These are phyloP conservation scores for Misgurnus mizolepis DNA, from an alignment of 2,113 vertebrate species.

Conservation along the genomic window DNA sequence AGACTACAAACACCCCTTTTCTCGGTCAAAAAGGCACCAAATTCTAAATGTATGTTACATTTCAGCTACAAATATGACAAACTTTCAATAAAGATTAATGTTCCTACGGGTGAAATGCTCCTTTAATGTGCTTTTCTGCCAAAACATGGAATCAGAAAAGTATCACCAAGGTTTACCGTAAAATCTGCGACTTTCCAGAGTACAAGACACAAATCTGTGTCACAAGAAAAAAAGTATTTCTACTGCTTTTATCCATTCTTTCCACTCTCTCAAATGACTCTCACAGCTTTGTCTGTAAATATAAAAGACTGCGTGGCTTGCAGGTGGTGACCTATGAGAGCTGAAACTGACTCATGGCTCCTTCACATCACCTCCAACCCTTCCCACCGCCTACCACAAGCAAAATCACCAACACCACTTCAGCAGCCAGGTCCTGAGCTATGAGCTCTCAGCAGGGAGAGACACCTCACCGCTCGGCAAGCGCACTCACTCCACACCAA, in stretches of 20 bases:
- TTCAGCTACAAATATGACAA: too few species aligned
- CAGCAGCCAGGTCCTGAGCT: conserved; percentile 20
- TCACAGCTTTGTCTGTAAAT: not conserved
- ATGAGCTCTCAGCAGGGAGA: conserved; percentile 28
- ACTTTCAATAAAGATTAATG: too few species aligned
- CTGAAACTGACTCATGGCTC: conserved; percentile 29
- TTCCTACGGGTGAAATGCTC: too few species aligned
- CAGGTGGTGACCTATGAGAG: conserved; percentile 45
- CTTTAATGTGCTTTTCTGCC: too few species aligned
- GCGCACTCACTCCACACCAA: conserved; percentile 17
- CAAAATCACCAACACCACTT: conserved; percentile 32
- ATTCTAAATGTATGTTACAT: too few species aligned
- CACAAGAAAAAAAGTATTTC: too few species aligned
- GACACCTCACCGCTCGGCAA: not conserved
- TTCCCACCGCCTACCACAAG: conserved; percentile 27
- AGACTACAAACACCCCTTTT: too few species aligned
- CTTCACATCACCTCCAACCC: conserved; percentile 36
- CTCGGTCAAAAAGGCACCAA: too few species aligned
- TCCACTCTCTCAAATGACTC: not conserved
- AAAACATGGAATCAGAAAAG: too few species aligned
- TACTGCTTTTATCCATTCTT: not conserved
- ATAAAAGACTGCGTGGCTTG: not conserved
- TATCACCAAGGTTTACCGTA: too few species aligned
- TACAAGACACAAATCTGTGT: too few species aligned
- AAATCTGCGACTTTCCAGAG: too few species aligned